Evolutionary conservation across 2,888 invertebrate species (phyloP), one percentile per base, ranked within the genome.

Genomic region (Eurois occulta): DNA sequence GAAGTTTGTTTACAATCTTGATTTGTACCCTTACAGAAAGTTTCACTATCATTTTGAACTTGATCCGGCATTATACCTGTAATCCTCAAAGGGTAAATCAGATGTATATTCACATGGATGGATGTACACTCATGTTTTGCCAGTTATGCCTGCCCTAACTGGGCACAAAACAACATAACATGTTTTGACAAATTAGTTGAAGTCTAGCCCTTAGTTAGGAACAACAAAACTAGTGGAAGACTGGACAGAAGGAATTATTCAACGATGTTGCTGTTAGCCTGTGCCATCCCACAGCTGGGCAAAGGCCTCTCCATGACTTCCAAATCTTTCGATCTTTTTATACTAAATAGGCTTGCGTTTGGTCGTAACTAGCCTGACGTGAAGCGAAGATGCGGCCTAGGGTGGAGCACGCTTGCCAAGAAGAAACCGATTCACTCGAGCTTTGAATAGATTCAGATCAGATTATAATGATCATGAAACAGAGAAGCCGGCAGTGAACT

Each of bases 1-100:
- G 35, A 64, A 52, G 65, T 68, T 21, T 68, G 52, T 77, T 81
- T 77, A 74, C 32, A 75, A 75, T 4, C 55, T 32, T n/a, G 32
- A 0, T 46, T 72, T 46, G 35, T 7, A 28, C 4, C n/a, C 4
- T 32, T 35, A n/a, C n/a, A 43, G n/a, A n/a, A 58, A 43, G 43
- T 43, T 65, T 65, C n/a, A 62, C 21, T 21, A 5, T 35, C 11
- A 62, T 62, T 62, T 35, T 35, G 35, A 62, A 35, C 32, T 62
- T 21, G 21, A 62, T 62, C 35, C 60, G 0, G 21, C 32, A 58
- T 16, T 2, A 55, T 11, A 58, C 16, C 16, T 28, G 7, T 2
- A 16, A 28, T 58, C 11, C 55, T 1, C n/a, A 13, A 5, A n/a
- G 13, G 1, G 13, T 16, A 13, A 32, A 8, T 8, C 60, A 32